phyloP scores from a whole-genome alignment of 2,888 invertebrate species.

The Odiellus spinosus region DNA sequence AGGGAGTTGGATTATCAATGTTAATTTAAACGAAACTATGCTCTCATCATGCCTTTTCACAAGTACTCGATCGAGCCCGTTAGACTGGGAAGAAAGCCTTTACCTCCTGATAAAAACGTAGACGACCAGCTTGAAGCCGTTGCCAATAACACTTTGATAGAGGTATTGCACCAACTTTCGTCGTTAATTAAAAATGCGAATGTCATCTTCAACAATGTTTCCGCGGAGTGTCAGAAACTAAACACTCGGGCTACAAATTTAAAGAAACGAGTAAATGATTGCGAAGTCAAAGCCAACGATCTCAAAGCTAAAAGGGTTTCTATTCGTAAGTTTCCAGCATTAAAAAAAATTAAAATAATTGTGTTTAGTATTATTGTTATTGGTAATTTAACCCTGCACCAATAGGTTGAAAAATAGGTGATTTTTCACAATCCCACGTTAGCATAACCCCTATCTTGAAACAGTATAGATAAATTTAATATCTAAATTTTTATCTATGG shows the following conservation, averaged over 20 bases:
- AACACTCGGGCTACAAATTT: conserved; percentile 54
- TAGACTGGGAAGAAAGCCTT: conserved; percentile 50
- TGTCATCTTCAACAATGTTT: conserved; percentile 69
- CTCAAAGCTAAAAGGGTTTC: conserved; percentile 77
- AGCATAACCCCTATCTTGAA: no score
- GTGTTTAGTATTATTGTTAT: no score
- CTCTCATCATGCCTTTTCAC: conserved; percentile 58
- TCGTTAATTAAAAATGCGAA: conserved; percentile 65
- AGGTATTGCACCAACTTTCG: conserved; percentile 67
- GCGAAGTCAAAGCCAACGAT: conserved; percentile 51
- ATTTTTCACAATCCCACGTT: no score
- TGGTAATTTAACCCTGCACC: no score
- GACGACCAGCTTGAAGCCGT: conserved; percentile 67
- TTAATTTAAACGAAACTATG: neutral
- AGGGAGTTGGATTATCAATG: no score
- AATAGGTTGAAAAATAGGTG: no score
- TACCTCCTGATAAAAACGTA: conserved; percentile 25
- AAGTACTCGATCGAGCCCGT: conserved; percentile 67
- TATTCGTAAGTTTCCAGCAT: conserved; percentile 76
- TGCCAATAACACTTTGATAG: conserved; percentile 68
- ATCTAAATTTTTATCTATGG: no score
- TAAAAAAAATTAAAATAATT: no score
- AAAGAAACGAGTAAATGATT: conserved; percentile 48
- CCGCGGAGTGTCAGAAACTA: conserved; percentile 53
- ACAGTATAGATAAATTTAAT: no score